Evolutionary conservation across 2,888 invertebrate genomes (phyloP), one percentile per base, ranked within the genome.

Genomic region (Brassicogethes aeneus): DNA sequence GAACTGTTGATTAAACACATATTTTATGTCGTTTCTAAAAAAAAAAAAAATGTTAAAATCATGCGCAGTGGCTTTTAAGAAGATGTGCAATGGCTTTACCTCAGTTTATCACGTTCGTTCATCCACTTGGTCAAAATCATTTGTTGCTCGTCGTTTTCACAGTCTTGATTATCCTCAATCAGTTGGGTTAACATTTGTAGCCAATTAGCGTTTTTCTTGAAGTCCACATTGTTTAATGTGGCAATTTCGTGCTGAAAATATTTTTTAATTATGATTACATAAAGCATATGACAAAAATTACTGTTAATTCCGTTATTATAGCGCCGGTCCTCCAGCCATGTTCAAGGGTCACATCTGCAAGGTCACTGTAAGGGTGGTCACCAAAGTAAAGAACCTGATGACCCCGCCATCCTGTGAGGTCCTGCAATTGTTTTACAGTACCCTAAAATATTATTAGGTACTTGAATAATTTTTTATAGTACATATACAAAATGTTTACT

Each of bases 251-350:
- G 85, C 90, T 94, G 47, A 64, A 66, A 37, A 32, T 13, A 32
- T 12, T 12, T 10, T 12, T 33, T 10, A 3, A 15, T 38, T 15
- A n/a, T 38, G 8, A 8, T 15, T 39, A 17, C 14, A 15, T 35
- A 8, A 15, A 14, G 15, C 5, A 16, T 8, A 33, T 5, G 7
- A 5, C 12, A 32, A 32, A 32, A 60, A 71, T 68, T 65, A 93
- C 93, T 55, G 85, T 85, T 32, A 97, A 70, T 69, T 97, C 97
- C 53, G 86, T 89, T 49, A 97, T 95, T 48, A 97, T 95, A 29
- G 96, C 96, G 1, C 95, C 96, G 2, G 97, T 97, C 52, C 94
- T 78, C 96, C 96, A 96, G 37, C 95, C 95, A 68, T 95, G 93
- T 62, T 93, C 88, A 23, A 95, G 70, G 1, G 94, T 94, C 30